Conservation (phyloP, 2,797 vertebrate species). For the Prionace glauca region DNA sequence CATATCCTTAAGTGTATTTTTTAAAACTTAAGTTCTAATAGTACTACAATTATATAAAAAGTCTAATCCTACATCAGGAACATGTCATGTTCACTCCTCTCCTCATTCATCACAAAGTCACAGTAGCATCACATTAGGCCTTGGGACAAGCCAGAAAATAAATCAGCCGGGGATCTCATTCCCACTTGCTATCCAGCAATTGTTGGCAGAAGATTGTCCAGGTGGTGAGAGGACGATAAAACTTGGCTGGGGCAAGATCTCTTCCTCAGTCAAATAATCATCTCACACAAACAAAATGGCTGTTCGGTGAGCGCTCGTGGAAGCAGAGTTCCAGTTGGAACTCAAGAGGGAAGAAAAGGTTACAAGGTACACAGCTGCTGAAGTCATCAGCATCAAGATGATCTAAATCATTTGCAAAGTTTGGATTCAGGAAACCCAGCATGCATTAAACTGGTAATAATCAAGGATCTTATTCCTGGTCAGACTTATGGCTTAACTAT, state of each 20-base stretch:
- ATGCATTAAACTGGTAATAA: background rate
- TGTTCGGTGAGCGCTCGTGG: too few relatives aligned
- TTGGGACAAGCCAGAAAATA: background rate
- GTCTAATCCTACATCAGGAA: too few relatives aligned
- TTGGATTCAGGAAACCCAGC: background rate
- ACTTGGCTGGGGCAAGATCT: background rate
- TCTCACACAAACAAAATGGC: too few relatives aligned
- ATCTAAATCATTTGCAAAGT: too few relatives aligned
- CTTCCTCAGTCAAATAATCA: background rate
- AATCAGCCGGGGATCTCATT: background rate
- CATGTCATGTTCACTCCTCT: background rate
- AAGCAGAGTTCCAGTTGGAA: too few relatives aligned
- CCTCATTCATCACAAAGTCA: background rate
- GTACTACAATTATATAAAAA: too few relatives aligned
- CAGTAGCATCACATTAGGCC: background rate
- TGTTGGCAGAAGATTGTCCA: background rate
- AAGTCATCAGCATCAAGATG: too few relatives aligned
- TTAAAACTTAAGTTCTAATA: too few relatives aligned
- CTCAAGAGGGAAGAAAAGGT: too few relatives aligned
- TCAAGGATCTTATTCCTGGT: background rate
- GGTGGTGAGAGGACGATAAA: background rate
- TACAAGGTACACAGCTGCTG: too few relatives aligned
- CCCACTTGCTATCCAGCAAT: background rate
- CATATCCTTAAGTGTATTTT: too few relatives aligned
- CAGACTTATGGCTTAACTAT: background rate